Evolutionary conservation across 2,113 vertebrate genomes (phyloP).

Genomic region (Periophthalmodon schlosseri): DNA sequence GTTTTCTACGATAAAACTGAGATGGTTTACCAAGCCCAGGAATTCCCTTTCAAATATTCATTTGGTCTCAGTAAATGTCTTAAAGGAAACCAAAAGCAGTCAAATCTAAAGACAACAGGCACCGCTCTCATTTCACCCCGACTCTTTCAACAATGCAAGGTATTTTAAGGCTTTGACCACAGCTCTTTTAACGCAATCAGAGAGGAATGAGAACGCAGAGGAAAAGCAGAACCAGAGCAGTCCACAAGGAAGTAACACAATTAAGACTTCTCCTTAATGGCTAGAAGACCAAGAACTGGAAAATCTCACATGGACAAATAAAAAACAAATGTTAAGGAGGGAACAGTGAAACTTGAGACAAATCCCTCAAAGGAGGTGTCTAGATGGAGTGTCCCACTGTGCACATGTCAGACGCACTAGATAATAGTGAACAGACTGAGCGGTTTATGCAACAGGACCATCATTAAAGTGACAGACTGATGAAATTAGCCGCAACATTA

Average conservation of each 20-base stretch:
- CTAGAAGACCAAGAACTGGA: constrained; percentile 50
- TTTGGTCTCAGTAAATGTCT: constrained; percentile 7
- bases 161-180: constrained; percentile 53
- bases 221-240: constrained; percentile 41
- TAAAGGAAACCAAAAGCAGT: constrained; percentile 15
- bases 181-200: constrained; percentile 62
- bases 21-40: background rate
- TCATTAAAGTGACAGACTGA: background rate
- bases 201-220: constrained; percentile 49
- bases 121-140: constrained; percentile 44
- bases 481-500: background rate
- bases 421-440: background rate
- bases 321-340: constrained; percentile 73
- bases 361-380: constrained; percentile 11
- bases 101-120: constrained; percentile 21
- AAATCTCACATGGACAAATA: constrained; percentile 66
- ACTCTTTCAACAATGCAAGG: constrained; percentile 45
- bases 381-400: background rate
- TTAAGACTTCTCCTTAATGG: constrained; percentile 68
- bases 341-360: constrained; percentile 49
- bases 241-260: constrained; percentile 64
- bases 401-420: background rate
- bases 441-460: constrained; percentile 7
- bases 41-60: constrained; percentile 4
- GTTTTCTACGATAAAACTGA: constrained; percentile 1